These are phyloP conservation scores for Copidosoma aretas DNA, from an alignment of 2,888 invertebrate genomes.

Conservation along the genomic window DNA sequence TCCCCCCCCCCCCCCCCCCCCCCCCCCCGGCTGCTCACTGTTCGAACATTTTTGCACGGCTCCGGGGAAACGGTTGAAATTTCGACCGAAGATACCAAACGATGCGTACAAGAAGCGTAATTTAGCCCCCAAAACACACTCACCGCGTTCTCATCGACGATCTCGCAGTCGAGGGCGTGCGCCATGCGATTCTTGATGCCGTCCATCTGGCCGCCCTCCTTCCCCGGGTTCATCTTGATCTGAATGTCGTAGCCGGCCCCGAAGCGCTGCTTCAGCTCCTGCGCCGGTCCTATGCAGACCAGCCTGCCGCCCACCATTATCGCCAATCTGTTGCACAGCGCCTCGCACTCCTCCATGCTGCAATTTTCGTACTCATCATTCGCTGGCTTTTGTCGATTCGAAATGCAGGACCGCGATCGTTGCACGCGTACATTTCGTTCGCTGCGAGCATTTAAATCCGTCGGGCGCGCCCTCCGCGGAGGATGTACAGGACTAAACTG, in stretches of 20 bases:
- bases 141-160: constrained; percentile 76
- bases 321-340: constrained; percentile 77
- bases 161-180: constrained; percentile 66
- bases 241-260: constrained; percentile 73
- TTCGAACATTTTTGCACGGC: too few relatives aligned
- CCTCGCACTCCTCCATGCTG: constrained; percentile 89
- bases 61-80: too few relatives aligned
- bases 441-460: too few relatives aligned
- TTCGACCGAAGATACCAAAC: too few relatives aligned
- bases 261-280: constrained; percentile 74
- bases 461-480: too few relatives aligned
- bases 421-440: too few relatives aligned
- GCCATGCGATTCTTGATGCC: constrained; percentile 65
- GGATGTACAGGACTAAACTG: too few relatives aligned
- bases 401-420: too few relatives aligned
- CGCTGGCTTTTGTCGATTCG: too few relatives aligned
- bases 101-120: too few relatives aligned
- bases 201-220: constrained; percentile 51
- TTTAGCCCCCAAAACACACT: constrained; percentile 41
- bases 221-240: constrained; percentile 60
- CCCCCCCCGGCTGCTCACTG: too few relatives aligned
- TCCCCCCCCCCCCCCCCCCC: too few relatives aligned
- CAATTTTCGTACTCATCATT: constrained; percentile 5
- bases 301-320: constrained; percentile 79
- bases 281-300: constrained; percentile 76